Percentiles rank a stretch among this genome's conserved stretches.
phyloP scores from a whole-genome alignment of 2,113 vertebrate genomes.

The Strix aluco region DNA sequence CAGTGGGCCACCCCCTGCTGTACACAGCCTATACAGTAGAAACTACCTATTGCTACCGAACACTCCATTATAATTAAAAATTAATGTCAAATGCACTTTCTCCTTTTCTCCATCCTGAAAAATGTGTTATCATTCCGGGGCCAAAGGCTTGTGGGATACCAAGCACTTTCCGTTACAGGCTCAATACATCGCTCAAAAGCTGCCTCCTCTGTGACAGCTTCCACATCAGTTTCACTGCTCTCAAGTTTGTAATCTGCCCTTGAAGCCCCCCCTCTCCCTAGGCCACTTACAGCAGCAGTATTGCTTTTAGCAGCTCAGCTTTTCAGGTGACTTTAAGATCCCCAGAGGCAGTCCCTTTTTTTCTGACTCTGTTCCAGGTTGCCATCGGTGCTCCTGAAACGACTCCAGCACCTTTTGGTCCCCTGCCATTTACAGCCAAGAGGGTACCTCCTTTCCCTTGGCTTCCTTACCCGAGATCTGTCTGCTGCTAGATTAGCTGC shows the following conservation, averaged over 20 bases:
- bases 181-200: neutral
- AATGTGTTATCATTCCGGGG: neutral
- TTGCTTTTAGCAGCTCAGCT: slow-evolving; percentile 20
- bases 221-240: neutral
- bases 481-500: slow-evolving; percentile 29
- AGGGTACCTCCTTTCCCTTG: slow-evolving; percentile 40
- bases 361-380: neutral
- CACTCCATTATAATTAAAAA: slow-evolving; percentile 42
- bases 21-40: neutral
- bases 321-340: slow-evolving; percentile 7
- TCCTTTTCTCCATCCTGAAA: neutral
- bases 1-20: neutral
- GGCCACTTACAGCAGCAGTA: neutral
- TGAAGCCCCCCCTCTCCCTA: neutral
- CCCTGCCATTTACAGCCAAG: neutral
- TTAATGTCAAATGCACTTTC: slow-evolving; percentile 11
- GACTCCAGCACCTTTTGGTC: neutral
- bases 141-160: neutral
- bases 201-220: neutral
- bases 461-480: neutral
- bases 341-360: neutral
- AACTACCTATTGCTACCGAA: neutral
- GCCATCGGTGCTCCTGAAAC: neutral
- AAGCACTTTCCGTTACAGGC: neutral
- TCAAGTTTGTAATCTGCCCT: neutral